Base-by-base conservation (phyloP, 2,113 vertebrate genomes). In the Numenius arquata region DNA sequence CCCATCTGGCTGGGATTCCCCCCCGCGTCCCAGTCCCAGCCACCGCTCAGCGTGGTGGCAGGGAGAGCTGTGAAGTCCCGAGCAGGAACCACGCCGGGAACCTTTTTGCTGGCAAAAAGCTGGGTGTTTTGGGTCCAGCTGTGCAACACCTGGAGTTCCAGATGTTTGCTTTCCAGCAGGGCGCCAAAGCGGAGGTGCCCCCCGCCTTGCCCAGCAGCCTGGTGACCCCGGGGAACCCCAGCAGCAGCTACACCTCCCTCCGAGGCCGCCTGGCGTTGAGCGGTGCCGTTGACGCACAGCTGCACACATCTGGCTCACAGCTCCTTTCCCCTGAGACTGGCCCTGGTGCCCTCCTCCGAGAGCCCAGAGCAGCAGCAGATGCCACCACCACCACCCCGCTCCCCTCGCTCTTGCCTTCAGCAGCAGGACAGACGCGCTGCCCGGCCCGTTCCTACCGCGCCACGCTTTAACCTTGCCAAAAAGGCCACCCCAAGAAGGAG, bases 341-440 rank as follows among this genome's bases (percentile, higher is more conserved):
- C 4, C 9, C 79, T 7, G 32, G 36, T 4, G 9, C 41, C 45
- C 17, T 9, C 56, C 76, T 5, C 8, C 1, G 36, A 55, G 63
- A 65, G 22, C 45, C 3, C 8, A 11, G 18, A 21, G 20, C 50
- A 56, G 67, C 62, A 68, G 85, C 8, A 34, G 38, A 3, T 29
- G 22, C 4, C 25, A 50, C 10, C 78, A 4, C 9, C 17, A 1
- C 19, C 6, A 18, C 1, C 58, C 20, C 8, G 20, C 5, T 15
- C 20, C 29, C n/a, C 34, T 12, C 0, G 0, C 52, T 67, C 27
- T 36, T 14, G 5, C 47, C 62, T 16, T 1, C 25, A 8, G 12
- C 6, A 40, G 36, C 40, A 36, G 65, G 67, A 56, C 4, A 0
- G n/a, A 10, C 2, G 1, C 0, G 0, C n/a, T 34, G 41, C 52